phyloP scores from a whole-genome alignment of 1,140 invertebrate species.

The Aphaenogaster floridana region DNA sequence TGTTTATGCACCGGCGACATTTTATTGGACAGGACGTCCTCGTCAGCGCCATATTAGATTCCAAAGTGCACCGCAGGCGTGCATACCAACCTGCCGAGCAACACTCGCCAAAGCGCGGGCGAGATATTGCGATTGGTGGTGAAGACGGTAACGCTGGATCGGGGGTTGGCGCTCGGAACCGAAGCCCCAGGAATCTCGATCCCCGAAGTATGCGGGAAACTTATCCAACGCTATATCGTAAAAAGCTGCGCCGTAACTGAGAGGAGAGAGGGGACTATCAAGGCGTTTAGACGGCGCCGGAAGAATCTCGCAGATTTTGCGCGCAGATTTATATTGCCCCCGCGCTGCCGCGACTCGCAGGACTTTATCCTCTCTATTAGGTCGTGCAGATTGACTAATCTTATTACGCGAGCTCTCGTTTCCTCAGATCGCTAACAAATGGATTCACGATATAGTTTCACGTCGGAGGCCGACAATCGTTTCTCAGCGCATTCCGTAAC shows the following conservation, averaged over 20 bases:
- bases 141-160: slow-evolving; percentile 64
- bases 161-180: neutral
- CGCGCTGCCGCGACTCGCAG: neutral
- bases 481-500: neutral
- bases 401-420: neutral
- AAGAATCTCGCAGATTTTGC: slow-evolving; percentile 26
- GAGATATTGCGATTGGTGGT: slow-evolving; percentile 76
- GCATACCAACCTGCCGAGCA: slow-evolving; percentile 63
- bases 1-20: slow-evolving; percentile 75
- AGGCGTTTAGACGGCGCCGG: slow-evolving; percentile 12
- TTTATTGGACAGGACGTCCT: slow-evolving; percentile 77
- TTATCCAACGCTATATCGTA: slow-evolving; percentile 54
- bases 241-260: slow-evolving; percentile 31
- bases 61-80: slow-evolving; percentile 73
- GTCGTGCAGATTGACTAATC: neutral
- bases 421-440: neutral
- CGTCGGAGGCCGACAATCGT: neutral
- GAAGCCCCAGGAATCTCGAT: slow-evolving; percentile 55
- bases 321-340: slow-evolving; percentile 28
- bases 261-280: neutral
- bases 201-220: slow-evolving; percentile 57
- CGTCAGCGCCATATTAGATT: slow-evolving; percentile 79
- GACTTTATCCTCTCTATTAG: neutral
- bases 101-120: slow-evolving; percentile 66
- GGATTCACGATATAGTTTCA: neutral